Base-by-base conservation (phyloP, 2,113 vertebrate genomes). In the Acrocephalus arundinaceus region DNA sequence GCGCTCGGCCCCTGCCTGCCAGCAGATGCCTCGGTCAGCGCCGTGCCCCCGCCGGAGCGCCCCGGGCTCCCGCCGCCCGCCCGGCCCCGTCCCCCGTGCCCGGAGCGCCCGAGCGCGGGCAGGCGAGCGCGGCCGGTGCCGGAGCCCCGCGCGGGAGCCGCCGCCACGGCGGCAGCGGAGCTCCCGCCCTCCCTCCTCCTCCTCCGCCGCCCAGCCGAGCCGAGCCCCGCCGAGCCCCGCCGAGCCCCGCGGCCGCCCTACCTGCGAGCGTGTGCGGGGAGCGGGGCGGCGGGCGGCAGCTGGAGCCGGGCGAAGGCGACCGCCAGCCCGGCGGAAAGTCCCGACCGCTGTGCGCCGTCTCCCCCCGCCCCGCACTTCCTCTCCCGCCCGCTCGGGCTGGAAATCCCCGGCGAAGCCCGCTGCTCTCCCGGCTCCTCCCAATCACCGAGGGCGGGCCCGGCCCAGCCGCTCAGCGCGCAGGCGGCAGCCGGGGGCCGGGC, bases 311-410 rank as follows among this genome's bases (percentile, higher is more conserved):
- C 21, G 75, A 61, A 93, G 61, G 72, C 72, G 91, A 77, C 91
- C 87, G 93, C 89, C 87, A 94, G 91, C 81, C 91, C 84, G 94
- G 87, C 97, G 97, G 97, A 98, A 98, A 98, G 97, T 98, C 97
- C 97, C 97, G 94, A 93, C 94, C 87, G 96, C 91, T 96, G 95
- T 95, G 96, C 95, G 89, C 93, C 93, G 88, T 90, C 96, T 92
- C 75, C 88, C 85, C 89, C 89, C 96, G 55, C 96, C 90, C 97
- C 83, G 84, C 96, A 96, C 96, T 97, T 97, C 97, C 97, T 97
- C 97, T 97, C 91, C 88, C 87, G 87, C 90, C 87, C 85, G 94
- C 91, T 88, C 96, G 94, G 89, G 80, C 97, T 97, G 97, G 96
- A 97, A 97, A 97, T 96, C 97, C 96, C 95, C 92, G 73, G 85